A percentile compares a stretch with the other conserved stretches of the same genome.
These are phyloP conservation scores for Steatornis caripensis DNA, from an alignment of 2,113 vertebrate genomes.

Conservation along the genomic window DNA sequence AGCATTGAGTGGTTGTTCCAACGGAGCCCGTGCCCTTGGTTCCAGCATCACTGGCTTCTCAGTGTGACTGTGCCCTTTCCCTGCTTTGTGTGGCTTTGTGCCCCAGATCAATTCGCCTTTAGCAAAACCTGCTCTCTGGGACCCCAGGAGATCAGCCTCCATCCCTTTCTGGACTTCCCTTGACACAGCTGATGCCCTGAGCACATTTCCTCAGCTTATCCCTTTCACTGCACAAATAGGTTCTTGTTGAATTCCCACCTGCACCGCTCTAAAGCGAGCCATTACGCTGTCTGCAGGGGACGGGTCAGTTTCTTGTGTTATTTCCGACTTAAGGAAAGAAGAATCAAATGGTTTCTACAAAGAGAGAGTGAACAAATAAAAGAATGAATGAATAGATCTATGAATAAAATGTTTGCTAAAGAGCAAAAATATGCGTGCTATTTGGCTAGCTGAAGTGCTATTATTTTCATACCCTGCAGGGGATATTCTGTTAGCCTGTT, in stretches of 20 bases:
- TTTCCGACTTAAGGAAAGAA: not conserved
- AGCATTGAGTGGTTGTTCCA: not conserved
- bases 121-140: not conserved
- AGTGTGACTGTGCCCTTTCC: not conserved
- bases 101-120: not conserved
- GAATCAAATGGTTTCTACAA: not conserved
- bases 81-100: not conserved
- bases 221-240: not conserved
- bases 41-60: not conserved
- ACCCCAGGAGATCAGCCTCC: not conserved
- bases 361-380: conserved; percentile 20
- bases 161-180: not conserved
- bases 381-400: conserved; percentile 50
- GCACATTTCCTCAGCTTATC: not conserved
- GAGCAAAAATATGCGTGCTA: conserved; percentile 31
- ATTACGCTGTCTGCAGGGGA: not conserved
- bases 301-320: not conserved
- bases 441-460: conserved; percentile 42
- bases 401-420: conserved; percentile 45
- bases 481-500: conserved; percentile 1
- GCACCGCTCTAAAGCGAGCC: fast-evolving
- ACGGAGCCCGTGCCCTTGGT: not conserved
- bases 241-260: conserved; percentile 8
- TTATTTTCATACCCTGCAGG: conserved; percentile 48
- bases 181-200: not conserved